Conservation (phyloP, 2,797 vertebrate species). For the Muscicapa comitata region DNA sequence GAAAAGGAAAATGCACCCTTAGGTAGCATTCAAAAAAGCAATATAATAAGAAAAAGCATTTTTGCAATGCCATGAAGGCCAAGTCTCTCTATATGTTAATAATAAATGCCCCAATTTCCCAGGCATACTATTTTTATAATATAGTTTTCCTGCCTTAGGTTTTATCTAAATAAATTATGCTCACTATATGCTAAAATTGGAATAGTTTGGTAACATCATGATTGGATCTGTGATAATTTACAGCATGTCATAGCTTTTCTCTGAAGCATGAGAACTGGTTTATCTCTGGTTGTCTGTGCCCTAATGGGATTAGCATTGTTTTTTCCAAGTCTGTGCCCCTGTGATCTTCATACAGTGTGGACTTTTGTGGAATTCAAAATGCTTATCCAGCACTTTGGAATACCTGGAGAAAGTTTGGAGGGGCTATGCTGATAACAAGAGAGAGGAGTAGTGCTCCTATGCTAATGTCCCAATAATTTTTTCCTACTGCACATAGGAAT, state of each 20-base stretch:
- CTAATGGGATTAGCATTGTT: neutral
- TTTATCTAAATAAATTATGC: neutral
- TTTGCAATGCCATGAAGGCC: neutral
- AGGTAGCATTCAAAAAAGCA: neutral
- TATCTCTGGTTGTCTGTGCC: neutral
- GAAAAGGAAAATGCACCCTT: neutral
- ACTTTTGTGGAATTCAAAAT: neutral
- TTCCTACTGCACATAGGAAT: neutral
- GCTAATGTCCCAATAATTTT: neutral
- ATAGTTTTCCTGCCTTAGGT: neutral
- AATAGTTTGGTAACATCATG: neutral
- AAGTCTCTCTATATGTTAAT: neutral
- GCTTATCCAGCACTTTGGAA: neutral
- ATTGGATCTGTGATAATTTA: neutral
- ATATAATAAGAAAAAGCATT: neutral
- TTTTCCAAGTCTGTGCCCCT: neutral
- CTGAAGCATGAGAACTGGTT: neutral
- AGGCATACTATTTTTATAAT: neutral
- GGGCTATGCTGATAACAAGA: neutral
- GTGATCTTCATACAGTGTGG: neutral
- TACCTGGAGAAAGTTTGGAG: neutral
- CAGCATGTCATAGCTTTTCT: neutral
- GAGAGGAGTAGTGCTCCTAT: neutral
- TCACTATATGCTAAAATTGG: neutral
- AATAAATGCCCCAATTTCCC: neutral